phyloP scores from a whole-genome alignment of 53 echinoderm and acorn worm species.

The Holothuria scabra region DNA sequence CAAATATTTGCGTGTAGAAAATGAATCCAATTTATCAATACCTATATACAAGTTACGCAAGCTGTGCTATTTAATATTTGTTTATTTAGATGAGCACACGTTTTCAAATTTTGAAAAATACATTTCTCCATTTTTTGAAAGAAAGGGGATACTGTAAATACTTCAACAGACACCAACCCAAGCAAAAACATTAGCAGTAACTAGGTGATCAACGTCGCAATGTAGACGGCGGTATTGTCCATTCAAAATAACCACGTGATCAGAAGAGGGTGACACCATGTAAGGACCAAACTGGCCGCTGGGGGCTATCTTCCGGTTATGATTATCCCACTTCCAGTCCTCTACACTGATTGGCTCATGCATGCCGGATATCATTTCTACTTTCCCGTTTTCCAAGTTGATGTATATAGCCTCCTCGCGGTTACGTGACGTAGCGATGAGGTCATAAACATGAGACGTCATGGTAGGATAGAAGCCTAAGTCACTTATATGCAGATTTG shows the following conservation, averaged over 20 bases:
- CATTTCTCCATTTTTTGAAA: background rate
- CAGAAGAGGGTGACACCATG: constrained; percentile 74
- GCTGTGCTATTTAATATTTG: background rate
- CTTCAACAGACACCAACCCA: constrained; percentile 91
- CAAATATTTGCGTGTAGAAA: too few species aligned
- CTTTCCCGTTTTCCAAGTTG: constrained; percentile 84
- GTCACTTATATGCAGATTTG: constrained; percentile 92
- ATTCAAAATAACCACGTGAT: constrained; percentile 82
- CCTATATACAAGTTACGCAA: constrained; percentile 1
- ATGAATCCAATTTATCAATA: too few species aligned
- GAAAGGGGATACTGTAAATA: background rate
- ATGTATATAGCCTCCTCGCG: constrained; percentile 85
- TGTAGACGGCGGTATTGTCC: constrained; percentile 75
- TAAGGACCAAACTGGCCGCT: constrained; percentile 88
- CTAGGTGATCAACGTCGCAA: constrained; percentile 84
- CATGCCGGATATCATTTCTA: constrained; percentile 90
- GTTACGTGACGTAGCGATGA: constrained; percentile 87
- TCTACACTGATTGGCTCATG: constrained; percentile 68
- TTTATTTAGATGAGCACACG: constrained; percentile 17
- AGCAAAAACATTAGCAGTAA: constrained; percentile 80
- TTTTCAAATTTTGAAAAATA: constrained; percentile 37
- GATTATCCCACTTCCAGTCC: constrained; percentile 84
- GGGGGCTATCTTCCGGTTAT: constrained; percentile 76
- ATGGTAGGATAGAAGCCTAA: constrained; percentile 91
- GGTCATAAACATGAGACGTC: constrained; percentile 85